Evolutionary conservation across 2,797 vertebrate species (phyloP).

Genomic region (Molossus molossus): DNA sequence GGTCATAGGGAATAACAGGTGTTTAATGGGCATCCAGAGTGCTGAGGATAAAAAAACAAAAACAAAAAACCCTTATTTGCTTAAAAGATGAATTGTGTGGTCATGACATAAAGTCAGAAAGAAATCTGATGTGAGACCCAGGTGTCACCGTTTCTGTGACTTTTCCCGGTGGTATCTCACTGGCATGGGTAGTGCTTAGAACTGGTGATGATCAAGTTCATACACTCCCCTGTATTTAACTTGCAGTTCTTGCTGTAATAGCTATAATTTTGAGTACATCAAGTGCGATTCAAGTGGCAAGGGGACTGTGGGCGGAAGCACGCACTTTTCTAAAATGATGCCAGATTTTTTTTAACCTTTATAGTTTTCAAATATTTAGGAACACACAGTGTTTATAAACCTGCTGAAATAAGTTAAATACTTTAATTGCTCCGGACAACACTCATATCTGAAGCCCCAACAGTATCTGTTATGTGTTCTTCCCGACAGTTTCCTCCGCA

Average conservation of each 20-base stretch:
- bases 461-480: background rate
- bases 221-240: conserved; percentile 84
- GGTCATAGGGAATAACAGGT: background rate
- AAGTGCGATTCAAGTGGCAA: conserved; percentile 87
- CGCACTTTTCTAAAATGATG: conserved; percentile 85
- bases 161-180: conserved; percentile 76
- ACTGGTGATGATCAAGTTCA: conserved; percentile 75
- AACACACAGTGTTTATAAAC: conserved; percentile 87
- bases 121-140: background rate
- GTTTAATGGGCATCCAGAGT: background rate
- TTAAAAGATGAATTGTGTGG: background rate
- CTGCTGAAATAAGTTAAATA: conserved; percentile 86
- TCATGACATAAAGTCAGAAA: background rate
- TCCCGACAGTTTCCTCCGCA: background rate
- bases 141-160: conserved; percentile 6
- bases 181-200: conserved; percentile 65
- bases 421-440: conserved; percentile 85
- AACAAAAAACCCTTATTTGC: background rate
- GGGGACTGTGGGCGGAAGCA: conserved; percentile 82
- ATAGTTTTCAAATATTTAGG: conserved; percentile 82
- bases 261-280: conserved; percentile 86
- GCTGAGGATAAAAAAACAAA: background rate
- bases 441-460: conserved; percentile 79
- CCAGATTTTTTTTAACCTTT: conserved; percentile 85
- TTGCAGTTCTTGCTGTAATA: conserved; percentile 85